phyloP scores from a whole-genome alignment of 2,797 vertebrate species.

The Melanotaenia nigrans region DNA sequence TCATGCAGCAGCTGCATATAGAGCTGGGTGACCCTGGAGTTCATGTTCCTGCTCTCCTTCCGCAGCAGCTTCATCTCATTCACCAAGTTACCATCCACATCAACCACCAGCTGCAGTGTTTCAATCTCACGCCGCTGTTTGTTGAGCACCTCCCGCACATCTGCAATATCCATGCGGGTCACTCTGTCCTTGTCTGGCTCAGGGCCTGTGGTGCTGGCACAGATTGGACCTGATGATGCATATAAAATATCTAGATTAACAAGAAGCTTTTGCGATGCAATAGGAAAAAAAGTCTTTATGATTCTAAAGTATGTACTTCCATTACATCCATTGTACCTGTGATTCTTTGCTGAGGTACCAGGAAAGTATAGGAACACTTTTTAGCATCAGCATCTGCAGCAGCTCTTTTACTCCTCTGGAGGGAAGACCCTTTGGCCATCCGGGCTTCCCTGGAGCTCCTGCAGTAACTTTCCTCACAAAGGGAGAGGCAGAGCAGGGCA shows the following conservation, averaged over 20 bases:
- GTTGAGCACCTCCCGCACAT: slow-evolving; percentile 91
- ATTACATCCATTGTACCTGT: slow-evolving; percentile 75
- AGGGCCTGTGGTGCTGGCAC: slow-evolving; percentile 89
- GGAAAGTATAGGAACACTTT: slow-evolving; percentile 96
- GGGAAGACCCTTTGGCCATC: slow-evolving; percentile 63
- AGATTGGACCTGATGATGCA: slow-evolving; percentile 89
- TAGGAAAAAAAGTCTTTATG: not conserved
- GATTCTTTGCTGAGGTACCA: slow-evolving; percentile 95
- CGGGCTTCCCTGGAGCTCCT: slow-evolving; percentile 79
- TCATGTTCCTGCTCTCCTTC: slow-evolving; percentile 99
- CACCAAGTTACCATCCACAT: slow-evolving; percentile 96
- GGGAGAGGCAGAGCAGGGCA: slow-evolving; percentile 84
- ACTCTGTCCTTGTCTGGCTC: slow-evolving; percentile 90
- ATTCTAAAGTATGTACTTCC: not conserved
- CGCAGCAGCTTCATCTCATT: slow-evolving; percentile 97
- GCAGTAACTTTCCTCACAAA: slow-evolving; percentile 74
- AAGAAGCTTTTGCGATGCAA: not conserved
- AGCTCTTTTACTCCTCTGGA: slow-evolving; percentile 74
- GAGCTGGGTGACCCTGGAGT: slow-evolving; percentile 97
- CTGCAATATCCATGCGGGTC: slow-evolving; percentile 95
- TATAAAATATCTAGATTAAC: slow-evolving; percentile 24
- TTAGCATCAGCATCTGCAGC: slow-evolving; percentile 80
- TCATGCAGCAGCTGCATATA: slow-evolving; percentile 99
- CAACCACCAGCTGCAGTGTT: slow-evolving; percentile 93
- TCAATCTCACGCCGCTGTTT: slow-evolving; percentile 96